Evolutionary conservation across 2,888 invertebrate genomes (phyloP), one percentile per base, ranked within the genome.

Genomic region (Brachypalpus laphriformis): DNA sequence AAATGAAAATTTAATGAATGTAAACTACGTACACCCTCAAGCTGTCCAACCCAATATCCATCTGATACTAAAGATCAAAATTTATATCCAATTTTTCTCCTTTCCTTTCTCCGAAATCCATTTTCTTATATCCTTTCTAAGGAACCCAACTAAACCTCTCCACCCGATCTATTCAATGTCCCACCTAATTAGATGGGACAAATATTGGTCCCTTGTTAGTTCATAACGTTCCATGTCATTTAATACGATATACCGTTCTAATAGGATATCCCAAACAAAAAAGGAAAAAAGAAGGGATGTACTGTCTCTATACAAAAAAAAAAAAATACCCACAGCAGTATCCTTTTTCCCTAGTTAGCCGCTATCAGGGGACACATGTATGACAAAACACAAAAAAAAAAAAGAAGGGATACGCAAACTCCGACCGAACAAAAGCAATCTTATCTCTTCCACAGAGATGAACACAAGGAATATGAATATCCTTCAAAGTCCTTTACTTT

Each of bases 191-290:
- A 85, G 83, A 74, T 80, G 78, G 78, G 78, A 66, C 61, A 54
- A 31, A 80, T 85, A 80, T 85, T 80, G 80, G 83, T 85, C 83
- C 80, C 83, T 83, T 83, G 83, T 83, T 83, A 85, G 80, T 85
- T 80, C 80, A 80, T 80, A 85, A 85, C 80, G 83, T 83, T 85
- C 65, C 80, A 71, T 85, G 83, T 75, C 83, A 85, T 85, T 85
- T 85, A 80, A 85, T 85, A 85, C 83, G 80, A 75, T 85, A 75
- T 75, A 70, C 74, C 65, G 63, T 49, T 51, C 71, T 82, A 59
- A 82, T 71, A 82, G 54, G 59, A 71, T 49, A 66, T 37, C 47
- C 11, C 51, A 5, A 25, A 25, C 56, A 14, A 47, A 9, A 40
- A 9, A 31, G n/a, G 1, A 37, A 40, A 47, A 11, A 40, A 49